These are phyloP conservation scores for Galaxias olidus DNA, from an alignment of 2,797 vertebrate species.

Conservation along the genomic window DNA sequence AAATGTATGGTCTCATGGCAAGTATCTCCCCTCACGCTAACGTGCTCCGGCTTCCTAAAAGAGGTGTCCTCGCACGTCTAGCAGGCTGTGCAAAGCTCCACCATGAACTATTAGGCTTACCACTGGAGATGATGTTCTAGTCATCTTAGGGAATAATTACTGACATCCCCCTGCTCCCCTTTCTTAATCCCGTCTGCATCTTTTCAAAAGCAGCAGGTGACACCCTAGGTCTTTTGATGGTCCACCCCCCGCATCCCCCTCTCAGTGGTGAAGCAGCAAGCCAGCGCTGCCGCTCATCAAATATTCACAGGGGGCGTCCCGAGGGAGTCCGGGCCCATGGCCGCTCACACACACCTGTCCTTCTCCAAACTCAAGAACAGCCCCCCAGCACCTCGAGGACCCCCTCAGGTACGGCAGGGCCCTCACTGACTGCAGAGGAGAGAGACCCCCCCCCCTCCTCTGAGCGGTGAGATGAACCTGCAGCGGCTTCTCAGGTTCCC, in stretches of 20 bases:
- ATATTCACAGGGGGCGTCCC: slow-evolving; percentile 52
- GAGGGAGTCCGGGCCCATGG: slow-evolving; percentile 50
- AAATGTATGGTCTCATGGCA: background rate
- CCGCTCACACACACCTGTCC: slow-evolving; percentile 59
- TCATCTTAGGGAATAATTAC: too few species aligned
- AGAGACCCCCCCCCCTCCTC: slow-evolving; percentile 30
- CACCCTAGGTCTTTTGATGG: background rate
- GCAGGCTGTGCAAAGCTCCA: too few species aligned
- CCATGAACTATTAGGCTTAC: too few species aligned
- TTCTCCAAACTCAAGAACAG: slow-evolving; percentile 50
- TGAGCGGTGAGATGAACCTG: slow-evolving; percentile 63
- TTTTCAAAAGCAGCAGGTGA: slow-evolving; percentile 18
- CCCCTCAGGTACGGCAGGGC: slow-evolving; percentile 60
- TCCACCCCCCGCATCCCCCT: background rate
- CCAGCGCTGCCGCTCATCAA: slow-evolving; percentile 47
- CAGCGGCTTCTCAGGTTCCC: slow-evolving; percentile 49
- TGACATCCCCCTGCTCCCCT: background rate
- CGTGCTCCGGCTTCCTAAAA: too few species aligned
- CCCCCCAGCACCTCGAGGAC: slow-evolving; percentile 30
- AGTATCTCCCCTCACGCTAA: too few species aligned
- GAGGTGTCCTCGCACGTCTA: too few species aligned
- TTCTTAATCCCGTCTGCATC: background rate
- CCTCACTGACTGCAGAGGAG: slow-evolving; percentile 60
- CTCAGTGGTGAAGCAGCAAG: slow-evolving; percentile 43
- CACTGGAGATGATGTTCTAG: too few species aligned